Base-by-base conservation (phyloP, 2,113 vertebrate genomes). In the Noctilio leporinus region DNA sequence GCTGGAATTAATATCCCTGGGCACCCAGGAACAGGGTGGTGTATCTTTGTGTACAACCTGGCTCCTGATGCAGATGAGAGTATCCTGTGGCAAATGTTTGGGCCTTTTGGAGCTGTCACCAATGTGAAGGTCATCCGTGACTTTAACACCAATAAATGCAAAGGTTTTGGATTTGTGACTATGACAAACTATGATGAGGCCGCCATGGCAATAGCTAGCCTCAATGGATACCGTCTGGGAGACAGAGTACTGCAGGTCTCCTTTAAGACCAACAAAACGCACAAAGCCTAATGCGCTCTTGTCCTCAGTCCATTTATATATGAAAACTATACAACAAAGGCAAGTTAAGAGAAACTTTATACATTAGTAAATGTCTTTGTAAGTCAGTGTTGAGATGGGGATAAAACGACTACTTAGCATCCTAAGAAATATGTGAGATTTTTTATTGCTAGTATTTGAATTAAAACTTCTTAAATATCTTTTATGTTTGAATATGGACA, bases 131-230 rank as follows among this genome's bases (percentile, higher is more conserved):
- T 99, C 98, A 99, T 99, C 97, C 99, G 99, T 94, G 99, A 99
- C 98, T 99, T 99, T 97, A 99, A 99, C 98, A 99, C 99, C 97
- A 99, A 99, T 98, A 99, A 99, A 98, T 99, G 99, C 99, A 99
- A 99, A 99, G 99, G 99, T 97, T 99, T 99, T 98, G 99, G 99
- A 97, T 99, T 99, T 98, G 99, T 99, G 98, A 99, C 99, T 98
- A 99, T 99, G 99, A 99, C 99, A 97, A 99, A 99, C 99, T 99
- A 99, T 82, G 99, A 99, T 12, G 99, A 99, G 98, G 99, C 99
- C 5, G 99, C 99, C 76, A 99, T 99, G 99, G 99, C 99, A 93
- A 99, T 99, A 97, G 99, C 99, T 97, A 99, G 99, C 98, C 98
- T 99, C 97, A 99, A 99, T 85, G 99, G 99, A 98, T 99, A 99